These are phyloP conservation scores for Drosophila sordidula DNA, from an alignment of 2,888 invertebrate species.

Conservation along the genomic window DNA sequence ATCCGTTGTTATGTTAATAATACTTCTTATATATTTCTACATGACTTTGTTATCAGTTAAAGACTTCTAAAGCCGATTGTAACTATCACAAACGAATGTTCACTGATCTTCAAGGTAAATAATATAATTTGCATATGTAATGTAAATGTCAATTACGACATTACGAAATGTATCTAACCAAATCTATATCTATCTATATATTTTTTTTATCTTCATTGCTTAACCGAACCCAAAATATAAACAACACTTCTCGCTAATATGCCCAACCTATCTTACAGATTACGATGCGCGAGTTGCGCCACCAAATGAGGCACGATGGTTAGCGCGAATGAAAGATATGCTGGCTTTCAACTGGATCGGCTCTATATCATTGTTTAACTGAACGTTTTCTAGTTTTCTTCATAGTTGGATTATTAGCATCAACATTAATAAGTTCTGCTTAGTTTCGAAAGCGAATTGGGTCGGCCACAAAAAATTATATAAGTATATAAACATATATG, in stretches of 20 bases:
- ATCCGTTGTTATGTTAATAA: constrained; percentile 41
- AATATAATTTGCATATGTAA: constrained; percentile 33
- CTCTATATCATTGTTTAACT: background rate
- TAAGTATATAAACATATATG: too few relatives aligned
- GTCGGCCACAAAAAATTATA: too few relatives aligned
- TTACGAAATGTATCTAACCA: constrained; percentile 54
- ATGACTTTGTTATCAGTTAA: constrained; percentile 59
- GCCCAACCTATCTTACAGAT: constrained; percentile 53
- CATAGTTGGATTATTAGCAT: too few relatives aligned
- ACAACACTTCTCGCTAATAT: constrained; percentile 25
- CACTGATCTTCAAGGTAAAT: constrained; percentile 66
- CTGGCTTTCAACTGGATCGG: background rate
- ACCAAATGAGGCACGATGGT: constrained; percentile 55
- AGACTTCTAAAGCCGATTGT: constrained; percentile 53
- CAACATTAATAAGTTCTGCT: too few relatives aligned
- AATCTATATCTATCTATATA: constrained; percentile 4
- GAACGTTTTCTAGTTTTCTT: too few relatives aligned
- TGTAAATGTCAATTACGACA: constrained; percentile 16
- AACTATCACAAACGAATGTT: constrained; percentile 52
- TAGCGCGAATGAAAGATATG: constrained; percentile 7
- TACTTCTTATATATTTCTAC: constrained; percentile 35
- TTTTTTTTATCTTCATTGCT: background rate
- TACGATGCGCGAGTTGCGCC: constrained; percentile 70
- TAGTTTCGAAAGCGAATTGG: too few relatives aligned
- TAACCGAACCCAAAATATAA: constrained; percentile 21